A percentile compares a stretch with the other conserved stretches of the same genome.
These are phyloP conservation scores for Pseudopipra pipra DNA, from an alignment of 2,113 vertebrate species.

Conservation along the genomic window DNA sequence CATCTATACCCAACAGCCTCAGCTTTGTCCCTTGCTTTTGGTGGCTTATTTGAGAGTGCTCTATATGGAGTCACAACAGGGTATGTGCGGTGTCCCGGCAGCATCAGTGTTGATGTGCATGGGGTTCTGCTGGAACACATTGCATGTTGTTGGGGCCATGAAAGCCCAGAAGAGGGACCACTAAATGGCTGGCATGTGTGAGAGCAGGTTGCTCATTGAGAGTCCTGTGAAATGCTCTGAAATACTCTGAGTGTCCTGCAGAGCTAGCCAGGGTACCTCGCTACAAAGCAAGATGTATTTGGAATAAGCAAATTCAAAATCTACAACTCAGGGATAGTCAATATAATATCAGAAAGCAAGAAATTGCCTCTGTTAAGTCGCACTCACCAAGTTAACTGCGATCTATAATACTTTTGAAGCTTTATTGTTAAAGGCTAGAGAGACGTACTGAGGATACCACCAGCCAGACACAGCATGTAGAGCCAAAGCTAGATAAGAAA, in stretches of 20 bases:
- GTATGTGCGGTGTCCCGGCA: too few species aligned
- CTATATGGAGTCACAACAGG: not conserved
- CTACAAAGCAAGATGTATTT: not conserved
- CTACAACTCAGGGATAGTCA: not conserved
- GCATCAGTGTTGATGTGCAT: rapidly evolving
- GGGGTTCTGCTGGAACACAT: not conserved
- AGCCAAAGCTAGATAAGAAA: not conserved
- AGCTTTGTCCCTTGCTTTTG: not conserved
- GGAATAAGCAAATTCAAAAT: not conserved
- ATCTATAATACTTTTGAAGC: not conserved
- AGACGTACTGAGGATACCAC: not conserved
- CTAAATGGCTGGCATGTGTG: rapidly evolving
- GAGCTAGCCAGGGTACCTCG: not conserved
- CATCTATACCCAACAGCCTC: not conserved
- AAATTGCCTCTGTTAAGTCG: not conserved
- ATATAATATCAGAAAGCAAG: not conserved
- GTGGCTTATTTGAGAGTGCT: not conserved
- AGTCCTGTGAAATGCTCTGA: not conserved
- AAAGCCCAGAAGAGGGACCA: not conserved
- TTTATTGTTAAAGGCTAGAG: not conserved
- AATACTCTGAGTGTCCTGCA: not conserved
- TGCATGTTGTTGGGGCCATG: rapidly evolving
- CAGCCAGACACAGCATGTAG: not conserved
- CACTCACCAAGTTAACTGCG: not conserved
- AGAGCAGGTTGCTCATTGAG: rapidly evolving